Evolutionary conservation across 2,888 invertebrate species (phyloP).

Genomic region (Nebria brevicollis): DNA sequence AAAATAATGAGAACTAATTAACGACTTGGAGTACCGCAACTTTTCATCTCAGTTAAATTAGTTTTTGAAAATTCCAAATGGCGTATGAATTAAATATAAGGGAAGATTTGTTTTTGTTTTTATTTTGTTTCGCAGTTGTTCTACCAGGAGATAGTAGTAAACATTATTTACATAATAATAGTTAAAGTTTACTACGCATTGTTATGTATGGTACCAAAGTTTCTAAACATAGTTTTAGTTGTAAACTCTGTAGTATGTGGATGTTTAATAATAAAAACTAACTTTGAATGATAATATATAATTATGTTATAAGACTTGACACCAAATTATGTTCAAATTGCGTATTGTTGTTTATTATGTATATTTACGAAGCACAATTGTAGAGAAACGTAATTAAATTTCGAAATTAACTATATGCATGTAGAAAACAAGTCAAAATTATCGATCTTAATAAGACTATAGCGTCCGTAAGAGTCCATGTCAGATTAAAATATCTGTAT

Average conservation of each 20-base stretch:
- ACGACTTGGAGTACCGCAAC: constrained; percentile 18
- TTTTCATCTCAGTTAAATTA: constrained; percentile 16
- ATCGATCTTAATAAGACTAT: no score
- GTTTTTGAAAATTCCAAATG: constrained; percentile 10
- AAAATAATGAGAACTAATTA: constrained; percentile 37
- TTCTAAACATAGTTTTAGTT: background rate
- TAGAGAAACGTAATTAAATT: no score
- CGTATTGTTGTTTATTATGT: no score
- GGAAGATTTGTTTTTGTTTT: background rate
- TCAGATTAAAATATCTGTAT: no score
- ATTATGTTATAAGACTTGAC: no score
- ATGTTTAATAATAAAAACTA: no score
- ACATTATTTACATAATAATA: background rate
- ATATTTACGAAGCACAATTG: no score
- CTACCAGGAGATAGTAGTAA: background rate
- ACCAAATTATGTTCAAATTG: no score
- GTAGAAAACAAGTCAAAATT: no score
- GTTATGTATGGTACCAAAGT: background rate
- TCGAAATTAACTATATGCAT: no score
- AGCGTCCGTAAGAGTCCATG: no score
- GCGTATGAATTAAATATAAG: constrained; percentile 17
- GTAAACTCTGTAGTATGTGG: background rate
- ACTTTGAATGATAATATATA: no score
- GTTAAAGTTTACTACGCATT: background rate
- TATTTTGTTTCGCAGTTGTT: background rate